Evolutionary conservation across 2,113 vertebrate species (phyloP), one percentile per base, ranked within the genome.

Genomic region (Turnix velox): DNA sequence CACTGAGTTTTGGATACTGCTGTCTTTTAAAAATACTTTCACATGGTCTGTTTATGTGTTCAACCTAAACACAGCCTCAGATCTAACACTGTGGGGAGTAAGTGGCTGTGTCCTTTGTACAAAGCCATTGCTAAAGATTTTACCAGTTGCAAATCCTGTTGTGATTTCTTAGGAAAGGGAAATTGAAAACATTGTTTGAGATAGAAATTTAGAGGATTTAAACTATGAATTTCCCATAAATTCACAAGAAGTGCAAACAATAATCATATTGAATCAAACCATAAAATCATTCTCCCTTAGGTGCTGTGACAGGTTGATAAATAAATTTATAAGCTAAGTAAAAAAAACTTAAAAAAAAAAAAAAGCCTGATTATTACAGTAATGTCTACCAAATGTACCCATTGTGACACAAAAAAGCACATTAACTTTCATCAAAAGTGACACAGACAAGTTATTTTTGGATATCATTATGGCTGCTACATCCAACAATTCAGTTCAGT

Each of bases 371-470:
- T 82, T 90, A 57, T 73, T 0, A 1, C 80, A 42, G 45, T 90
- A 58, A 63, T 25, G 6, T 91, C 81, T 93, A 87, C 65, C 42
- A 74, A 87, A 68, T 51, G 19, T 39, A 90, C 19, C n/a, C 35
- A 78, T 10, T 82, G 18, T 66, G 51, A 77, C 46, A 85, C 19
- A 71, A 61, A 90, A 91, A 92, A 66, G 39, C 39, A 80, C 42
- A 90, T 84, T 81, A 85, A 49, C 28, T 94, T 94, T 87, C 71
- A 92, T 87, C 73, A 78, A 24, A 90, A 95, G 39, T n/a, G 55
- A 81, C 45, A 92, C 7, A 84, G 69, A 54, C 31, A 62, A 79
- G 66, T 79, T 75, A 75, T 81, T 95, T 19, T 52, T 75, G 74
- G 59, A 67, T 78, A 67, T 62, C 43, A 24, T 54, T 45, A 49